Conservation (phyloP, 2,113 vertebrate species). For the Aptenodytes patagonicus region DNA sequence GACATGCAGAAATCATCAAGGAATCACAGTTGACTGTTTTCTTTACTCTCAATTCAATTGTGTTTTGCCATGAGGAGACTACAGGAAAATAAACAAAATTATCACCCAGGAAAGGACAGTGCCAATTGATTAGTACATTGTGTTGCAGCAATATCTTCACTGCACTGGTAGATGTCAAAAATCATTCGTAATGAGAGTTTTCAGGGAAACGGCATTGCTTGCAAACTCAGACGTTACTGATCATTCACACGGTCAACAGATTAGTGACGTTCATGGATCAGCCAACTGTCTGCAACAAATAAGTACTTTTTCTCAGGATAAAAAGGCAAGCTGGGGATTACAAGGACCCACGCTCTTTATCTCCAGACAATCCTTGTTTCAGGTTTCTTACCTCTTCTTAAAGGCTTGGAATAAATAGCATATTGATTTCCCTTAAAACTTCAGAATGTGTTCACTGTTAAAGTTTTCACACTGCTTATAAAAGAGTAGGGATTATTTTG, state of each 20-base stretch:
- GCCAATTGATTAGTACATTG: neutral
- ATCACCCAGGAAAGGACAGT: neutral
- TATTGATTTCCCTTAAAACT: conserved; percentile 49
- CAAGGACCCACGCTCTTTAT: conserved; percentile 2
- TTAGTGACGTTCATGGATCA: neutral
- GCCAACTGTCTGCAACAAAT: neutral
- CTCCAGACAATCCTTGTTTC: conserved; percentile 9
- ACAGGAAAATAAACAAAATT: neutral
- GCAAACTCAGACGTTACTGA: neutral
- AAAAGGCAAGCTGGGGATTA: conserved; percentile 30
- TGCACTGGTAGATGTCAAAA: neutral
- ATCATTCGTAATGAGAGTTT: neutral
- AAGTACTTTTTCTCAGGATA: conserved; percentile 10
- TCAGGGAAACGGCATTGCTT: neutral
- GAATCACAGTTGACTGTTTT: neutral
- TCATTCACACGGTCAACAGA: neutral
- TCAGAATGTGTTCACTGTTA: neutral
- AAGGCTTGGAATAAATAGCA: conserved; percentile 46
- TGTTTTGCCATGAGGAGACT: neutral
- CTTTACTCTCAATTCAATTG: neutral
- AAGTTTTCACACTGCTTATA: neutral
- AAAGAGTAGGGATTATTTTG: neutral
- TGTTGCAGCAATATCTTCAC: neutral
- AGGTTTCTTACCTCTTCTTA: conserved; percentile 27
- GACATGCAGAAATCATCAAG: neutral